These are phyloP conservation scores for Macrophya annulata DNA, from an alignment of 2,888 invertebrate species.

Conservation along the genomic window DNA sequence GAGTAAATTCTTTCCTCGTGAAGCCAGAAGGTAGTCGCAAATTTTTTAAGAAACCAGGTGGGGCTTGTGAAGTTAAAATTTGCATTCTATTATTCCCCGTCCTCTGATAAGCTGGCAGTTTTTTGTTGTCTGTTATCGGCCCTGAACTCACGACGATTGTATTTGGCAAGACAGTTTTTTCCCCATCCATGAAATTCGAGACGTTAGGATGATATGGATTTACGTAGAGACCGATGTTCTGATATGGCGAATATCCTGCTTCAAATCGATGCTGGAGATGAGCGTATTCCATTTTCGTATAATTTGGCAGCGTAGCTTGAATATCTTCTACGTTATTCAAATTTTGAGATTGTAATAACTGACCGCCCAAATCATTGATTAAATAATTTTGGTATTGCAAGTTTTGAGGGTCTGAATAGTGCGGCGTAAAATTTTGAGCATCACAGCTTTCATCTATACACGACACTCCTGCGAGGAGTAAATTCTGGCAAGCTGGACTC, in stretches of 20 bases:
- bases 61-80: neutral
- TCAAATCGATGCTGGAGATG: neutral
- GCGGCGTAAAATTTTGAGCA: neutral
- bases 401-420: neutral
- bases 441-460: neutral
- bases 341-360: neutral
- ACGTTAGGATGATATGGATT: neutral
- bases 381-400: neutral
- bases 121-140: too few relatives aligned
- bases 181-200: neutral
- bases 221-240: neutral
- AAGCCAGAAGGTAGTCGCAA: conserved; percentile 24
- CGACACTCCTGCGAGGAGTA: neutral
- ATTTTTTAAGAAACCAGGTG: neutral
- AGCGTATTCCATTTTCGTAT: neutral
- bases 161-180: neutral
- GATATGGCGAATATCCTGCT: neutral
- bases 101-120: neutral
- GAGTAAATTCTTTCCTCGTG: neutral
- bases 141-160: neutral
- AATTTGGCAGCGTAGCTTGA: neutral
- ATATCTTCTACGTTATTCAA: neutral
- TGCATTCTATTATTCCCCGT: neutral
- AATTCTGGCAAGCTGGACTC: conserved; percentile 43
- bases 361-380: neutral